Conservation (phyloP, 1,140 invertebrate genomes). For the Drosophila pseudoobscura region DNA sequence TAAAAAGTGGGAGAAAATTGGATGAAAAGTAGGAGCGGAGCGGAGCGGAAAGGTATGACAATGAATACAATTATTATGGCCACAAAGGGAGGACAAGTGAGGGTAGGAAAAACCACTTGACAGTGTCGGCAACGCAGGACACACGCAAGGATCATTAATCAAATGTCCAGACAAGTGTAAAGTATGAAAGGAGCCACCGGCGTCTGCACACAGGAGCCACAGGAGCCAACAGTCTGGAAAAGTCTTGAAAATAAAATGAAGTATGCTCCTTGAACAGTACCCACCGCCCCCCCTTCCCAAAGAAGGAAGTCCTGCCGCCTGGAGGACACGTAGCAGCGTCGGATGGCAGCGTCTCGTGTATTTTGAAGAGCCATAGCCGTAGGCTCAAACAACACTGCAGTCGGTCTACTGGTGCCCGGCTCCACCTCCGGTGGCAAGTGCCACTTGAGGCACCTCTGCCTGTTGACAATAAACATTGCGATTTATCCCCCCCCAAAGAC, state of each 20-base stretch:
- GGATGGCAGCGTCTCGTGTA: too few species aligned
- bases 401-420: slow-evolving; percentile 4
- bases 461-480: slow-evolving; percentile 80
- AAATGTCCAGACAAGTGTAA: slow-evolving; percentile 81
- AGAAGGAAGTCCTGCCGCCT: not conserved
- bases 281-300: too few species aligned
- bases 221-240: slow-evolving; percentile 14
- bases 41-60: slow-evolving; percentile 53
- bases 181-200: slow-evolving; percentile 53
- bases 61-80: slow-evolving; percentile 68
- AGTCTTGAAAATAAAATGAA: slow-evolving; percentile 51
- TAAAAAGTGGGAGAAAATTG: not conserved
- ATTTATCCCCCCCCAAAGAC: slow-evolving; percentile 30
- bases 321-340: slow-evolving; percentile 31
- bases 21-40: slow-evolving; percentile 11
- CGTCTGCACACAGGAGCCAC: too few species aligned
- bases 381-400: slow-evolving; percentile 31
- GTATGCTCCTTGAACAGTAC: slow-evolving; percentile 20
- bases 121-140: slow-evolving; percentile 33
- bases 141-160: slow-evolving; percentile 80
- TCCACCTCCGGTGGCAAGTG: slow-evolving; percentile 36
- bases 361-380: slow-evolving; percentile 41
- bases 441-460: slow-evolving; percentile 71
- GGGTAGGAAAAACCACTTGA: slow-evolving; percentile 19
- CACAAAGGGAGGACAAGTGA: not conserved